Evolutionary conservation across 2,888 invertebrate genomes (phyloP).

Genomic region (Volucella zonaria): DNA sequence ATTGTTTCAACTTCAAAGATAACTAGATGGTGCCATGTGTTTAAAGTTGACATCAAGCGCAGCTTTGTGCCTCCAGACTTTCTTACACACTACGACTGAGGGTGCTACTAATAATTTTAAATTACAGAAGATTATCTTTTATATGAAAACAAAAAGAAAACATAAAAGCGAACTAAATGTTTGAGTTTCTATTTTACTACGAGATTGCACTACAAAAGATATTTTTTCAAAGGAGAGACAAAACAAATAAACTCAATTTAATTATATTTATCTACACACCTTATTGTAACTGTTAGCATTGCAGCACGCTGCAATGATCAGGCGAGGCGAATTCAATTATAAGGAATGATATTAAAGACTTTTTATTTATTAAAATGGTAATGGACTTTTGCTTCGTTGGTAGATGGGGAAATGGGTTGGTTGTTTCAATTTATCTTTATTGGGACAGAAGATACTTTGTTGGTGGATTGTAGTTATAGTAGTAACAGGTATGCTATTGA

Average conservation of each 20-base stretch:
- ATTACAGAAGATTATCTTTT: slow-evolving; percentile 24
- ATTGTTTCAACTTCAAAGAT: slow-evolving; percentile 60
- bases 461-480: too few relatives aligned
- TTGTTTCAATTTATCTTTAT: too few relatives aligned
- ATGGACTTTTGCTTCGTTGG: too few relatives aligned
- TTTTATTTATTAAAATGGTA: slow-evolving; percentile 55
- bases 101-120: slow-evolving; percentile 10
- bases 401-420: too few relatives aligned
- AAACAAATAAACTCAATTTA: slow-evolving; percentile 27
- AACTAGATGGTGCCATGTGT: slow-evolving; percentile 69
- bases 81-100: slow-evolving; percentile 58
- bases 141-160: slow-evolving; percentile 16
- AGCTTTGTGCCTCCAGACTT: slow-evolving; percentile 75
- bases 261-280: slow-evolving; percentile 45
- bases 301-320: slow-evolving; percentile 25
- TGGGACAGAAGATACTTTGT: too few relatives aligned
- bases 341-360: slow-evolving; percentile 53
- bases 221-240: slow-evolving; percentile 52
- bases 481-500: too few relatives aligned
- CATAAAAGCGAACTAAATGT: background rate
- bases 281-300: slow-evolving; percentile 31
- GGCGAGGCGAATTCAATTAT: slow-evolving; percentile 27
- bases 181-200: slow-evolving; percentile 59
- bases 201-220: slow-evolving; percentile 34
- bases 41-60: slow-evolving; percentile 74